These are phyloP conservation scores for Thymelicus sylvestris DNA, from an alignment of 2,888 invertebrate species.

Conservation along the genomic window DNA sequence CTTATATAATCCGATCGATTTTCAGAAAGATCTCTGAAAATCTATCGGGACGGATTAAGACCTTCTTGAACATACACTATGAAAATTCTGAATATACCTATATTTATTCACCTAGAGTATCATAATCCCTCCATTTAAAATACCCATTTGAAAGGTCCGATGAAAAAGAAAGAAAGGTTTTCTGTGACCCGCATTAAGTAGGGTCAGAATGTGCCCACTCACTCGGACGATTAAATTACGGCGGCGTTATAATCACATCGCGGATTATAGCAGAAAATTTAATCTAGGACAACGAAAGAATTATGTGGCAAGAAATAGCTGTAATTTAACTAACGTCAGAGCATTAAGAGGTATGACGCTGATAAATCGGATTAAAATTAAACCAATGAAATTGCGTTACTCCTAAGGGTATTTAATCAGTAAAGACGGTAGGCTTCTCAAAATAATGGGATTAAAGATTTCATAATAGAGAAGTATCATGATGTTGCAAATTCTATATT, in stretches of 20 bases:
- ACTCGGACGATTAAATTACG: slow-evolving; percentile 23
- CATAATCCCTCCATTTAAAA: slow-evolving; percentile 1
- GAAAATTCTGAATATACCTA: not conserved
- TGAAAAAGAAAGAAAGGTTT: slow-evolving; percentile 21
- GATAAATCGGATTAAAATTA: slow-evolving; percentile 7
- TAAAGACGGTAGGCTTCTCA: too few species aligned
- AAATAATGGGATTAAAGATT: too few species aligned
- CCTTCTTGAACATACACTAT: not conserved
- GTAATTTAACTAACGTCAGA: slow-evolving; percentile 9
- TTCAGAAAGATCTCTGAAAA: not conserved
- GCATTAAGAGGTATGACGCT: slow-evolving; percentile 1
- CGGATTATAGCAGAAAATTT: slow-evolving; percentile 16
- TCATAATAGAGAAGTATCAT: too few species aligned
- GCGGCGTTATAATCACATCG: slow-evolving; percentile 15
- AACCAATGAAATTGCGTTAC: not conserved
- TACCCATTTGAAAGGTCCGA: slow-evolving; percentile 5
- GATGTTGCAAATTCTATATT: too few species aligned
- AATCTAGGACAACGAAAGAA: slow-evolving; percentile 9
- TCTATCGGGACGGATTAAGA: too few species aligned
- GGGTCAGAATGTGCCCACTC: slow-evolving; percentile 29
- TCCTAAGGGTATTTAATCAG: not conserved
- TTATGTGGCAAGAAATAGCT: slow-evolving; percentile 7
- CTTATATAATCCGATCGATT: not conserved
- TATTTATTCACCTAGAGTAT: not conserved
- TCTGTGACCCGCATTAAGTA: slow-evolving; percentile 24